Conservation (phyloP, 2,797 vertebrate species). For the Selene dorsalis region DNA sequence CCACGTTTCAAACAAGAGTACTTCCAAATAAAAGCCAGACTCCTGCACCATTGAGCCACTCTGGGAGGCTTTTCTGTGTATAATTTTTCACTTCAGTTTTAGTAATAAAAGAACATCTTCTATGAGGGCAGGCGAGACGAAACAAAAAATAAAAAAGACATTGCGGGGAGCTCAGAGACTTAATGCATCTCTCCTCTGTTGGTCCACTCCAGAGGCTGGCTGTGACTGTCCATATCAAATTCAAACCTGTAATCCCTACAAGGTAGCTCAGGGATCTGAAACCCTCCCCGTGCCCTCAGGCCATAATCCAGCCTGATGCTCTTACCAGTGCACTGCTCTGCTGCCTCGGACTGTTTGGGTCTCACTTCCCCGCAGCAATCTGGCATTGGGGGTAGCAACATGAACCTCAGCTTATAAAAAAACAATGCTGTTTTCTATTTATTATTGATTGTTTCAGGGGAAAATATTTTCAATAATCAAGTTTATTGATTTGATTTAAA, state of each 20-base stretch:
- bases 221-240: conserved; percentile 64
- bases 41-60: conserved; percentile 9
- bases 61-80: conserved; percentile 23
- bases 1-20: neutral
- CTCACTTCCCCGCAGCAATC: conserved; percentile 45
- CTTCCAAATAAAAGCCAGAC: conserved; percentile 5
- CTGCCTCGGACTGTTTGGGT: conserved; percentile 49
- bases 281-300: conserved; percentile 50
- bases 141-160: conserved; percentile 18
- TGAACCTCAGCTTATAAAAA: conserved; percentile 40
- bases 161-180: conserved; percentile 25
- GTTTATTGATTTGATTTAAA: neutral
- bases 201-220: conserved; percentile 29
- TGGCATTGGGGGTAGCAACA: conserved; percentile 23
- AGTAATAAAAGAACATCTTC: conserved; percentile 16
- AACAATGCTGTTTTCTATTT: neutral
- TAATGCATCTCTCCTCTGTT: conserved; percentile 37
- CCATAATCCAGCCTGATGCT: conserved; percentile 55
- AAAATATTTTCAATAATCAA: neutral
- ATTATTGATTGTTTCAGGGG: neutral
- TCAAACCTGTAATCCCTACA: conserved; percentile 70
- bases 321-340: conserved; percentile 33
- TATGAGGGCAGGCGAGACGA: conserved; percentile 14
- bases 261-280: conserved; percentile 63
- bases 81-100: conserved; percentile 10